These are phyloP conservation scores for Mactra quadrangularis DNA, from an alignment of 1,140 invertebrate species.

Conservation along the genomic window DNA sequence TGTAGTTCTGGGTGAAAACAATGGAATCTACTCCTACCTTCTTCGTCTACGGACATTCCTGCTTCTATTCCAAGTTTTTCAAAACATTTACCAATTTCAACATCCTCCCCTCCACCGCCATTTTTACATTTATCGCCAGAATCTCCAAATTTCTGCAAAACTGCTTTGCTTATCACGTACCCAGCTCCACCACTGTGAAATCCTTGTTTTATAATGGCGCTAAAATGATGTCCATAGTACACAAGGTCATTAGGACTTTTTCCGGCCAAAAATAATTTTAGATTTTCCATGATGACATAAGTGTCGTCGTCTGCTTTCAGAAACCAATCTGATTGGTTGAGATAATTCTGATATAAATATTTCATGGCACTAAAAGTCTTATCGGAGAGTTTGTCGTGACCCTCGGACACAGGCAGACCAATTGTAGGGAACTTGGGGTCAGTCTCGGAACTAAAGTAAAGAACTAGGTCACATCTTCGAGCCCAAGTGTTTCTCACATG, in stretches of 20 bases:
- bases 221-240: slow-evolving; percentile 81
- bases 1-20: slow-evolving; percentile 54
- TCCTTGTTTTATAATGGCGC: slow-evolving; percentile 63
- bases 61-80: slow-evolving; percentile 54
- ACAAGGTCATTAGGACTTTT: slow-evolving; percentile 69
- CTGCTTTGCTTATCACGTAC: slow-evolving; percentile 90
- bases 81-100: slow-evolving; percentile 90
- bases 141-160: slow-evolving; percentile 56
- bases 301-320: slow-evolving; percentile 87
- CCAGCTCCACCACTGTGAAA: slow-evolving; percentile 84
- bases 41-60: slow-evolving; percentile 47
- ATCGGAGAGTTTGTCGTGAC: slow-evolving; percentile 94
- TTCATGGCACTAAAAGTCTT: slow-evolving; percentile 97
- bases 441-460: slow-evolving; percentile 65
- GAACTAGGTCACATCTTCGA: slow-evolving; percentile 90
- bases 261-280: slow-evolving; percentile 69
- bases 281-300: slow-evolving; percentile 86
- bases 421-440: slow-evolving; percentile 72
- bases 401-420: slow-evolving; percentile 89
- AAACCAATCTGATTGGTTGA: slow-evolving; percentile 71
- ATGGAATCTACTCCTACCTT: slow-evolving; percentile 55
- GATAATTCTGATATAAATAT: slow-evolving; percentile 81
- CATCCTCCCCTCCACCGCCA: slow-evolving; percentile 93
- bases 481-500: slow-evolving; percentile 98
- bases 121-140: slow-evolving; percentile 86